A percentile compares a stretch with the other conserved stretches of the same genome.
These are phyloP conservation scores for Leucophenga montana DNA, from an alignment of 2,888 invertebrate species.

Conservation along the genomic window DNA sequence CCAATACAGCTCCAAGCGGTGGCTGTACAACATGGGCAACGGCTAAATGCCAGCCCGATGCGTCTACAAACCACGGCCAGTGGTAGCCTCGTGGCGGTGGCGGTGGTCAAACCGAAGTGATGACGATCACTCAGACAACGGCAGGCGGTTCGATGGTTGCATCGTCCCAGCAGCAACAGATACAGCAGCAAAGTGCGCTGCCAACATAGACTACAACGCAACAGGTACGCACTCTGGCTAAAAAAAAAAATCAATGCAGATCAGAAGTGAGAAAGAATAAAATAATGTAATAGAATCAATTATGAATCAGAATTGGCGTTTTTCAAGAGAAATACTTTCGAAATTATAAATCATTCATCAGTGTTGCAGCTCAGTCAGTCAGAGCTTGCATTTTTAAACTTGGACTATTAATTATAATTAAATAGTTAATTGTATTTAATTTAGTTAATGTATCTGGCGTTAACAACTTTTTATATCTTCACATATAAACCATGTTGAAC, in stretches of 20 bases:
- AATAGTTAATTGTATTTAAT: no score
- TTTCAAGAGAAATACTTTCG: neutral
- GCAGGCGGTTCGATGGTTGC: constrained; percentile 43
- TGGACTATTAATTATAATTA: no score
- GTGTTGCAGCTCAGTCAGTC: no score
- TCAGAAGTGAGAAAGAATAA: constrained; percentile 72
- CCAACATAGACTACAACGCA: constrained; percentile 67
- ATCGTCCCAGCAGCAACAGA: constrained; percentile 60
- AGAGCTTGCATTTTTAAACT: neutral
- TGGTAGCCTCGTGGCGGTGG: constrained; percentile 76
- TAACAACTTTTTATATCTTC: no score
- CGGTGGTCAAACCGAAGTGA: constrained; percentile 68
- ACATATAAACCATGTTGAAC: no score
- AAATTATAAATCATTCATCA: neutral
- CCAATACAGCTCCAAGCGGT: constrained; percentile 75
- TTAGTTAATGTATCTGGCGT: no score
- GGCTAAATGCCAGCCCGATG: constrained; percentile 77
- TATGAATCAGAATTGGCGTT: neutral
- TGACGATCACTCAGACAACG: constrained; percentile 67
- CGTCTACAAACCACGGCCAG: constrained; percentile 76
- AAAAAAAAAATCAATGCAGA: constrained; percentile 73
- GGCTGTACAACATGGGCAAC: constrained; percentile 74
- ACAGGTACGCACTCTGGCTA: constrained; percentile 72
- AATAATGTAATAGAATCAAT: constrained; percentile 32
- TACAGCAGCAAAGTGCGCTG: constrained; percentile 41